Evolutionary conservation across 1,140 invertebrate genomes (phyloP).

Genomic region (Drosophila fuyamai): DNA sequence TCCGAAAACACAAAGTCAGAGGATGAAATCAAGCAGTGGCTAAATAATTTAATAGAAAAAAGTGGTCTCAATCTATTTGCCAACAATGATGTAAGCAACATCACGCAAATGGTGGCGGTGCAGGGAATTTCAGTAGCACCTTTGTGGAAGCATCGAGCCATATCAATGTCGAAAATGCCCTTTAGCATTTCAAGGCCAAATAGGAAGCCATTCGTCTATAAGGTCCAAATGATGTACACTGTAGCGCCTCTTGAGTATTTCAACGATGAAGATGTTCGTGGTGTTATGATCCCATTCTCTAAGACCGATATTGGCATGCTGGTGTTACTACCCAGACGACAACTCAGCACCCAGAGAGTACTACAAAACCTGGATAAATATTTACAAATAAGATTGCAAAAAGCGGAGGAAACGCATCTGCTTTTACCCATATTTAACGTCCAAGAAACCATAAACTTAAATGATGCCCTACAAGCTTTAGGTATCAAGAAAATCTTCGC

Average conservation of each 20-base stretch:
- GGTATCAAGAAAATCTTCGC: constrained; percentile 1
- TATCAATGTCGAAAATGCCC: background rate
- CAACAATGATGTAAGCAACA: background rate
- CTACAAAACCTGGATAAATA: constrained; percentile 13
- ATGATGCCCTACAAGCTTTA: background rate
- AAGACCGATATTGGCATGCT: constrained; percentile 10
- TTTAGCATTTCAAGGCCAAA: background rate
- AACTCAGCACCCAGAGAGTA: background rate
- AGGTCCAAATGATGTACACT: constrained; percentile 17
- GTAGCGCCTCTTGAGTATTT: background rate
- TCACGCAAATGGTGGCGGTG: constrained; percentile 1
- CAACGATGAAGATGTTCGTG: background rate
- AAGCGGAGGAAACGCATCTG: background rate
- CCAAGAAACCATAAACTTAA: background rate
- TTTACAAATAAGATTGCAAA: background rate
- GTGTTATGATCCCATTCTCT: constrained; percentile 17
- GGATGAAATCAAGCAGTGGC: background rate
- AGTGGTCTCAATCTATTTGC: background rate
- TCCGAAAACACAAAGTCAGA: background rate
- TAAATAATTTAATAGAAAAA: background rate
- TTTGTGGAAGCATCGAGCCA: background rate
- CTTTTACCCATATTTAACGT: constrained; percentile 18
- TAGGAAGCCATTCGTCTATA: background rate
- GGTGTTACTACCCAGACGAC: background rate
- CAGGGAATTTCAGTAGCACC: background rate